phyloP scores from a whole-genome alignment of 2,797 vertebrate genomes.

The Fistularia tabacaria region DNA sequence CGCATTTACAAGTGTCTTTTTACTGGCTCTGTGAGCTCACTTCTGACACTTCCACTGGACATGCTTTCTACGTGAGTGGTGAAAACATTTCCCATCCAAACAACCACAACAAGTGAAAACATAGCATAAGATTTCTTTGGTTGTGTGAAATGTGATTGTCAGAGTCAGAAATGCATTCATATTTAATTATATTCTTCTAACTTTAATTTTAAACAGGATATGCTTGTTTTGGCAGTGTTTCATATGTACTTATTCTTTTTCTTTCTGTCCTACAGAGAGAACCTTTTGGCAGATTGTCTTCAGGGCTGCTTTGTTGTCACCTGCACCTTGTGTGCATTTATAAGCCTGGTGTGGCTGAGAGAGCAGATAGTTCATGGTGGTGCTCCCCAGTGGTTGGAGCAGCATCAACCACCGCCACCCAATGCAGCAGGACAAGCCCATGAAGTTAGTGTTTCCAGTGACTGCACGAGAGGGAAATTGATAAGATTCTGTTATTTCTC shows the following conservation, averaged over 20 bases:
- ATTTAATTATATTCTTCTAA: background rate
- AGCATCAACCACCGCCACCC: conserved; percentile 86
- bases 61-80: conserved; percentile 97
- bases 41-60: conserved; percentile 96
- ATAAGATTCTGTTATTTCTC: background rate
- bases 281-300: conserved; percentile 95
- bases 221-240: background rate
- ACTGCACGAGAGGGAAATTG: background rate
- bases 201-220: background rate
- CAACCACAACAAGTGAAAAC: background rate
- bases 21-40: conserved; percentile 99
- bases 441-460: conserved; percentile 74
- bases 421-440: conserved; percentile 86
- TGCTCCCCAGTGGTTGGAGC: conserved; percentile 95
- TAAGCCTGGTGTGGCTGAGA: conserved; percentile 97
- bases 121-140: background rate
- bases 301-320: conserved; percentile 99
- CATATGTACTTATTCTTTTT: background rate
- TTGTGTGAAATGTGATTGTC: background rate
- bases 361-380: conserved; percentile 98
- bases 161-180: background rate
- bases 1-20: conserved; percentile 99
- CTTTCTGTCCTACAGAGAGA: conserved; percentile 78
- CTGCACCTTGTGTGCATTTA: conserved; percentile 96
- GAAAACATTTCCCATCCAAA: background rate